phyloP scores from a whole-genome alignment of 2,888 invertebrate species.

The Drosophila mercatorum region DNA sequence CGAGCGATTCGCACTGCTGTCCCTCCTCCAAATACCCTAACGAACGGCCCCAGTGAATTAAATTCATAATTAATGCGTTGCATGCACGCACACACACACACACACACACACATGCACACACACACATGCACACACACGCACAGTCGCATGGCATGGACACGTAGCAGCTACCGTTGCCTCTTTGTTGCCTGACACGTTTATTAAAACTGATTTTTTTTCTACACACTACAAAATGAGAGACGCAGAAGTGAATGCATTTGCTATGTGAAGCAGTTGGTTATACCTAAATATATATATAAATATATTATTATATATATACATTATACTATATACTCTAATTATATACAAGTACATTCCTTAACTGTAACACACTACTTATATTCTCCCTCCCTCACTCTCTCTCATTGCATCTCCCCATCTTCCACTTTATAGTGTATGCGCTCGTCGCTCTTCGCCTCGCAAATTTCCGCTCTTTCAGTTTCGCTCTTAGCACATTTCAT shows the following conservation, averaged over 20 bases:
- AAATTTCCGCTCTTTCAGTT: background rate
- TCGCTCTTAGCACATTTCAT: conserved; percentile 52
- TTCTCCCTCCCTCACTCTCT: too few species aligned
- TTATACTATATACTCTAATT: background rate
- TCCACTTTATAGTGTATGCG: conserved; percentile 18
- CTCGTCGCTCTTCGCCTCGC: background rate
- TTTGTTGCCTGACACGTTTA: conserved; percentile 77
- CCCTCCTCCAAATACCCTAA: conserved; percentile 48
- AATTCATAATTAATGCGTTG: conserved; percentile 82
- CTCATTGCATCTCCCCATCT: too few species aligned
- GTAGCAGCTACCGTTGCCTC: conserved; percentile 76
- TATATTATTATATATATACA: background rate
- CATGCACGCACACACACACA: conserved; percentile 74
- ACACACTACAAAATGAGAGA: conserved; percentile 15
- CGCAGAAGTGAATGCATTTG: conserved; percentile 7
- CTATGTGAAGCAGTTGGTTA: conserved; percentile 6
- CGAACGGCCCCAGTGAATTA: conserved; percentile 74
- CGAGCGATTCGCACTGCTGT: conserved; percentile 12
- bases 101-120: conserved; percentile 36
- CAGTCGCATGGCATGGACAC: conserved; percentile 45
- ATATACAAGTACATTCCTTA: background rate
- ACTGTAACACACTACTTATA: too few species aligned
- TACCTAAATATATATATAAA: background rate
- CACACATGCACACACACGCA: conserved; percentile 37
- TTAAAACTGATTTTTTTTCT: conserved; percentile 72